A percentile compares a stretch with the other conserved stretches of the same genome.
phyloP scores from a whole-genome alignment of 2,888 invertebrate genomes.

The Tetragnatha montana region DNA sequence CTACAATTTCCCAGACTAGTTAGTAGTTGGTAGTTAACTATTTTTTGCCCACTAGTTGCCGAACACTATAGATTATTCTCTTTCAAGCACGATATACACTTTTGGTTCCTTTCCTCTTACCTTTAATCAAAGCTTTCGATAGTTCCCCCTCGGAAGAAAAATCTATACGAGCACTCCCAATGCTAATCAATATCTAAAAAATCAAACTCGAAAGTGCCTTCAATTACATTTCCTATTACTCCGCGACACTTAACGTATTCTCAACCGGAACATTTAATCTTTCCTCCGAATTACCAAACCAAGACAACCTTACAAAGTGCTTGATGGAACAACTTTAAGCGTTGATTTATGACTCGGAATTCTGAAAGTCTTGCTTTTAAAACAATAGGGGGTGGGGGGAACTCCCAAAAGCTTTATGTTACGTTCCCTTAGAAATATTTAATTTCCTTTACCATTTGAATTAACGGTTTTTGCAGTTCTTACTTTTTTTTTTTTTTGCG shows the following conservation, averaged over 20 bases:
- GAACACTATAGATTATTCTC: no score
- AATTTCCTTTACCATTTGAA: constrained; percentile 44
- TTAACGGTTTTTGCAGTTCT: constrained; percentile 34
- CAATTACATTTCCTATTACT: not conserved
- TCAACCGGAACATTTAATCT: not conserved
- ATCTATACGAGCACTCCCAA: not conserved
- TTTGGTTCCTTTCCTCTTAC: no score
- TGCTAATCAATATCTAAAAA: not conserved
- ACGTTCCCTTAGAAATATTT: constrained; percentile 15
- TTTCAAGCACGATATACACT: no score
- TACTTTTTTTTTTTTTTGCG: constrained; percentile 23
- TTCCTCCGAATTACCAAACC: not conserved
- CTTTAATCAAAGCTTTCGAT: no score
- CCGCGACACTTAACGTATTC: not conserved
- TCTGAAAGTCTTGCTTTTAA: constrained; percentile 12
- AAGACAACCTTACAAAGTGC: constrained; percentile 3
- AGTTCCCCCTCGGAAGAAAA: not conserved
- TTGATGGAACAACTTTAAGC: constrained; percentile 2
- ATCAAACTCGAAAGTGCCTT: not conserved
- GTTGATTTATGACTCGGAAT: constrained; percentile 15
- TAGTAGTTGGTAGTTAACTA: no score
- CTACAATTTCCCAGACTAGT: no score
- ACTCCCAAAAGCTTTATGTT: constrained; percentile 24
- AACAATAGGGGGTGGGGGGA: constrained; percentile 8
- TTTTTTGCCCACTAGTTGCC: no score